A percentile compares a stretch with the other conserved stretches of the same genome.
Conservation (phyloP, 1,140 invertebrate species). For the Cheumatopsyche charites region DNA sequence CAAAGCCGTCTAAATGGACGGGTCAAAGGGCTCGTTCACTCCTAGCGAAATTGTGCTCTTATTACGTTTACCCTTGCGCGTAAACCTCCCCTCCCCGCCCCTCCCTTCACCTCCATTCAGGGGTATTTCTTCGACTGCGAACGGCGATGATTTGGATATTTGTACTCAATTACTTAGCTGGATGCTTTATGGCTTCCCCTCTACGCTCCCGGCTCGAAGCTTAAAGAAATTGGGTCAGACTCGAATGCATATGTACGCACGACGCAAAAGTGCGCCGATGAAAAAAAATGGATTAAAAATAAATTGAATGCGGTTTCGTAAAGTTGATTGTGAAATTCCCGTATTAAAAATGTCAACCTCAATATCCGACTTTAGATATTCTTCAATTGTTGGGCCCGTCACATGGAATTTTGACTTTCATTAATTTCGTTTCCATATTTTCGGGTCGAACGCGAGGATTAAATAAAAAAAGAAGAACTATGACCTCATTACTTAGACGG, state of each 20-base stretch:
- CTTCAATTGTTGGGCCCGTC: too few species aligned
- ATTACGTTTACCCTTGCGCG: background rate
- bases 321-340: too few species aligned
- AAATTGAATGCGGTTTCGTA: too few species aligned
- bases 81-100: background rate
- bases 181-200: conserved; percentile 14
- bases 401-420: too few species aligned
- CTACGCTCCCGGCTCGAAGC: background rate
- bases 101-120: background rate
- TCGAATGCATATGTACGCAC: background rate
- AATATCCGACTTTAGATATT: too few species aligned
- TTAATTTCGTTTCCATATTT: too few species aligned
- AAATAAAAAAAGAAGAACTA: too few species aligned
- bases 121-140: too few species aligned
- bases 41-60: conserved; percentile 8
- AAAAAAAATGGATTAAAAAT: too few species aligned
- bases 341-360: too few species aligned
- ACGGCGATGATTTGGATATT: conserved; percentile 28
- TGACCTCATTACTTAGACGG: too few species aligned
- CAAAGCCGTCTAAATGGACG: conserved; percentile 21
- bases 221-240: conserved; percentile 21
- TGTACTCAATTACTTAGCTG: conserved; percentile 25
- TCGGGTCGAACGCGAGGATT: too few species aligned
- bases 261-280: conserved; percentile 1
- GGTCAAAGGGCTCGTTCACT: conserved; percentile 10